These are phyloP conservation scores for Dexiosoma caninum DNA, from an alignment of 2,888 invertebrate species.

Conservation along the genomic window DNA sequence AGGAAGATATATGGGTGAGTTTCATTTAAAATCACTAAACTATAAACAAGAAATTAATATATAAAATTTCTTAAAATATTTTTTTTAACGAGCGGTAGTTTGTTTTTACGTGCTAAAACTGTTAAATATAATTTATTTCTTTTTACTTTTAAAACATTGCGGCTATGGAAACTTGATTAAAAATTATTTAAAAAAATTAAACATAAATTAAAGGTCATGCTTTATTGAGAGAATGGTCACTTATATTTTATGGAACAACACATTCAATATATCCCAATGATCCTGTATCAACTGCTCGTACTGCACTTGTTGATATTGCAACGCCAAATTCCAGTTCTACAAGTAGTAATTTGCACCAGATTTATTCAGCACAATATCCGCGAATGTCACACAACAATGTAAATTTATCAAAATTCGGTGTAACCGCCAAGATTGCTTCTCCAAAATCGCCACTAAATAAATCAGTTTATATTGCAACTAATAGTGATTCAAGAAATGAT, in stretches of 20 bases:
- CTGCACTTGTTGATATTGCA: conserved; percentile 70
- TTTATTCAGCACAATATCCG: conserved; percentile 76
- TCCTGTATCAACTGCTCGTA: conserved; percentile 79
- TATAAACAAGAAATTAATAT: neutral
- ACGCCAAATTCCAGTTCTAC: conserved; percentile 73
- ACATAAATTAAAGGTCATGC: conserved; percentile 83
- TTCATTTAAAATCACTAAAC: neutral
- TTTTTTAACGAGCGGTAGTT: neutral
- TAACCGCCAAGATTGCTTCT: conserved; percentile 61
- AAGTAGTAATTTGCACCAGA: conserved; percentile 74
- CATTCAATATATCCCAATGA: conserved; percentile 82
- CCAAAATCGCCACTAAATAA: conserved; percentile 70
- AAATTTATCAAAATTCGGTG: conserved; percentile 64
- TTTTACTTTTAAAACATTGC: conserved; percentile 62
- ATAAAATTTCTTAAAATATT: neutral
- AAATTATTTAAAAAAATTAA: conserved; percentile 17
- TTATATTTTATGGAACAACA: conserved; percentile 93
- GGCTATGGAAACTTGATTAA: conserved; percentile 38
- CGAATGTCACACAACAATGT: conserved; percentile 71
- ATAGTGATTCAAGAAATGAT: conserved; percentile 64
- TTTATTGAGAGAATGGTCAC: conserved; percentile 93
- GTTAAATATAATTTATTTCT: neutral
- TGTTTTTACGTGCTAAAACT: conserved; percentile 24
- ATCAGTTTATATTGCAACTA: conserved; percentile 67
- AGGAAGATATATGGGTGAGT: conserved; percentile 89